These are phyloP conservation scores for Laterallus jamaicensis DNA, from an alignment of 2,113 vertebrate species.

Conservation along the genomic window DNA sequence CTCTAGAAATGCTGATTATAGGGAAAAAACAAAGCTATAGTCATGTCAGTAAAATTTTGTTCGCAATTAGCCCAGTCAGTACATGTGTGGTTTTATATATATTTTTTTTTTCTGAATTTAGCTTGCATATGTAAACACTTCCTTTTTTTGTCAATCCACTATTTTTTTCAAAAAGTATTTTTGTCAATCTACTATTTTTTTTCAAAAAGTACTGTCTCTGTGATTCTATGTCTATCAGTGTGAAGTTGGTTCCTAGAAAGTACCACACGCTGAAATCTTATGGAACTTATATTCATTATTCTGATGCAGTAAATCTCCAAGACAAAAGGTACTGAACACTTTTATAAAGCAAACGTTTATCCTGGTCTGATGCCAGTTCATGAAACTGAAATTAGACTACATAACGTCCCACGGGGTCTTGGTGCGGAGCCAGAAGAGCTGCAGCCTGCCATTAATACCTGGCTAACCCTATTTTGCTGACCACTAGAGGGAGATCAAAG, in stretches of 20 bases:
- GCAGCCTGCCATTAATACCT: neutral
- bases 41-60: neutral
- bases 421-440: neutral
- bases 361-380: neutral
- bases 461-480: neutral
- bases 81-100: neutral
- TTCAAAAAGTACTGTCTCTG: neutral
- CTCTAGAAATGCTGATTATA: neutral
- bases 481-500: conserved; percentile 68
- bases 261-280: fast-evolving
- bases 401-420: neutral
- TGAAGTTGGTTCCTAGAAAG: neutral
- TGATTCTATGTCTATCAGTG: neutral
- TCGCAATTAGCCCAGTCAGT: neutral
- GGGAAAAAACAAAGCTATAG: neutral
- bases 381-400: neutral
- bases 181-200: neutral
- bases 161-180: neutral
- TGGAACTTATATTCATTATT: neutral
- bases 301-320: neutral
- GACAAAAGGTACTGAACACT: neutral
- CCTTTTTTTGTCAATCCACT: neutral
- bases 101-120: neutral
- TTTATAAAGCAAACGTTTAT: neutral
- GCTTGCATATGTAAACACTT: fast-evolving